A percentile compares a stretch with the other conserved stretches of the same genome.
Conservation (phyloP, 2,888 invertebrate species). For the Elaeidobius kamerunicus region DNA sequence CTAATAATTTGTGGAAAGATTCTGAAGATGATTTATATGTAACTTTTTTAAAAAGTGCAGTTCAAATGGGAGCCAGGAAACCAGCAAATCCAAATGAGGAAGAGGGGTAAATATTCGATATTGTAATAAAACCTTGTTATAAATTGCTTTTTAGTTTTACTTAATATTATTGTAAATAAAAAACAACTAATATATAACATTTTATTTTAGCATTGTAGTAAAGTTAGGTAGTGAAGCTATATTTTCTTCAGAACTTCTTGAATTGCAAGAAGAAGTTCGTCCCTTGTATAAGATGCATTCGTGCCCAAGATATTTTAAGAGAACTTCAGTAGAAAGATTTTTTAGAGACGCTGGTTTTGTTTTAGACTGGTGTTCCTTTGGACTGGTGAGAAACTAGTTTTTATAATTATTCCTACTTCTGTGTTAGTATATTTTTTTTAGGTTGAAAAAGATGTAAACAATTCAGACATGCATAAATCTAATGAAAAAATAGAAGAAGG, state of each 20-base stretch:
- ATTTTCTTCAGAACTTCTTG: constrained; percentile 67
- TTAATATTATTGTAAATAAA: neutral
- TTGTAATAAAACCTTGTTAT: no score
- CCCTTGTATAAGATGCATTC: constrained; percentile 74
- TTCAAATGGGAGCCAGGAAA: constrained; percentile 78
- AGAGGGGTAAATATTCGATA: constrained; percentile 80
- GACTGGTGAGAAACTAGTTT: constrained; percentile 57
- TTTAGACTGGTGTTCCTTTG: constrained; percentile 87
- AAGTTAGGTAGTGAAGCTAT: constrained; percentile 73
- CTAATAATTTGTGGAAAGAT: constrained; percentile 73
- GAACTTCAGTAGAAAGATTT: constrained; percentile 79
- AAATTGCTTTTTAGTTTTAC: neutral
- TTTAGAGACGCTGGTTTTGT: constrained; percentile 77
- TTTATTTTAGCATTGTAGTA: constrained; percentile 64
- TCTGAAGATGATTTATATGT: constrained; percentile 73
- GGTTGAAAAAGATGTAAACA: constrained; percentile 41
- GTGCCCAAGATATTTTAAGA: constrained; percentile 79
- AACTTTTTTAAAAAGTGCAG: constrained; percentile 80
- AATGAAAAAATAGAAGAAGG: constrained; percentile 8
- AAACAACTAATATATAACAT: constrained; percentile 1
- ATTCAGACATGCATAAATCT: constrained; percentile 25
- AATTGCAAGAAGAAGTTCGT: constrained; percentile 75
- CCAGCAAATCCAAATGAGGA: constrained; percentile 80
- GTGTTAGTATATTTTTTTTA: constrained; percentile 31
- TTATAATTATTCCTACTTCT: neutral